Conservation (phyloP, 2,113 vertebrate species). For the Nibea coibor region DNA sequence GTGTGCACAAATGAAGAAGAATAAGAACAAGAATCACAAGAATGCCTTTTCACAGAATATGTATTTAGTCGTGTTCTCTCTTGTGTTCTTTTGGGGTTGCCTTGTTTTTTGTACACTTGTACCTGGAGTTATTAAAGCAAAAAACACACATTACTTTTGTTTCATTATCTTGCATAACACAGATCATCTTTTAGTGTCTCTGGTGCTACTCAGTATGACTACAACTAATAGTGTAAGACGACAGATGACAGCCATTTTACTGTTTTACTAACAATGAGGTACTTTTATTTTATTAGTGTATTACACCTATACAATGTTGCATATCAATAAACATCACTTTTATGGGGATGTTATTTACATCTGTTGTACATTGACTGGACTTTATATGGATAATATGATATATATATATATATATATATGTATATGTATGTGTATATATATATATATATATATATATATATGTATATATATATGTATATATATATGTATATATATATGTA, state of each 20-base stretch:
- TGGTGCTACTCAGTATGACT: background rate
- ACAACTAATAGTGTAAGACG: background rate
- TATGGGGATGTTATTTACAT: background rate
- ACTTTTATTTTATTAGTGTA: background rate
- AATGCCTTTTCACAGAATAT: constrained; percentile 43
- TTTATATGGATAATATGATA: background rate
- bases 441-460: too few relatives aligned
- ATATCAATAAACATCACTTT: constrained; percentile 12
- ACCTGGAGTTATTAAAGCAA: constrained; percentile 39
- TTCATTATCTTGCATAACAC: background rate
- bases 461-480: too few relatives aligned
- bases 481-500: too few relatives aligned
- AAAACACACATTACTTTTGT: background rate
- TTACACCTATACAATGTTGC: background rate
- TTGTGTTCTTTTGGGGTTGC: constrained; percentile 13
- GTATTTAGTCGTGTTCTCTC: background rate
- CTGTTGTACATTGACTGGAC: background rate
- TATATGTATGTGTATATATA: too few relatives aligned
- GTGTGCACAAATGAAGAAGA: constrained; percentile 1
- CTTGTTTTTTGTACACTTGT: constrained; percentile 50
- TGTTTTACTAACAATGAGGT: background rate
- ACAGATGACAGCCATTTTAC: background rate
- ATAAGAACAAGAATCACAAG: constrained; percentile 38
- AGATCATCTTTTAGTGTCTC: background rate
- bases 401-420: background rate